Evolutionary conservation across 2,888 invertebrate genomes (phyloP), one percentile per base, ranked within the genome.

Genomic region (Leucoma salicis): DNA sequence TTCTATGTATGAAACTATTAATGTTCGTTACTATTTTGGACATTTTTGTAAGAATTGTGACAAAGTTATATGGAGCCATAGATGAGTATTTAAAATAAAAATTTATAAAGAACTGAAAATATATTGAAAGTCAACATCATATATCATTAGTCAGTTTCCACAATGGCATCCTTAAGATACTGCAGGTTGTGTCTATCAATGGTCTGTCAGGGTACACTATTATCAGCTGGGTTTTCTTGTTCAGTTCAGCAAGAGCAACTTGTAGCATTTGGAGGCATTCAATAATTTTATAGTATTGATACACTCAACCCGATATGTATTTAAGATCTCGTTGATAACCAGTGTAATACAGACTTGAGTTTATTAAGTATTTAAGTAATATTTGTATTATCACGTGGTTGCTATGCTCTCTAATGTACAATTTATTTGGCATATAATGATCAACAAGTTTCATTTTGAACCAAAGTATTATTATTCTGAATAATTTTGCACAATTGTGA

Each of bases 141-240:
- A 21, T 5, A 21, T 3, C 21, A 5, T 27, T 12, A 4, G 11
- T 27, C 2, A 27, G 7, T 3, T 3, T 3, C 7, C 25, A n/a
- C n/a, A n/a, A n/a, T n/a, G n/a, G n/a, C n/a, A n/a, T n/a, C n/a
- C n/a, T 21, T 25, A 15, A 15, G 35, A 44, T 44, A 49, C 49
- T 35, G 44, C 50, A 41, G 57, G 50, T 51, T 39, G 34, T 38
- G 33, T 53, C 45, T 46, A 33, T 47, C 38, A 39, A 39, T 37
- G 56, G 49, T 43, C 49, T 43, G 54, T 56, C 55, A 49, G 55
- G 57, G 56, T 60, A 51, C 49, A 53, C 32, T 21, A 41, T 35
- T 51, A 59, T 56, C 52, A 62, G 85, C 84, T 86, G 70, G 74
- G 81, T 82, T 77, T 69, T 85, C 85, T 86, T 86, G 86, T 77